Base-by-base conservation (phyloP, 2,113 vertebrate species). In the Campylomormyrus numenius region DNA sequence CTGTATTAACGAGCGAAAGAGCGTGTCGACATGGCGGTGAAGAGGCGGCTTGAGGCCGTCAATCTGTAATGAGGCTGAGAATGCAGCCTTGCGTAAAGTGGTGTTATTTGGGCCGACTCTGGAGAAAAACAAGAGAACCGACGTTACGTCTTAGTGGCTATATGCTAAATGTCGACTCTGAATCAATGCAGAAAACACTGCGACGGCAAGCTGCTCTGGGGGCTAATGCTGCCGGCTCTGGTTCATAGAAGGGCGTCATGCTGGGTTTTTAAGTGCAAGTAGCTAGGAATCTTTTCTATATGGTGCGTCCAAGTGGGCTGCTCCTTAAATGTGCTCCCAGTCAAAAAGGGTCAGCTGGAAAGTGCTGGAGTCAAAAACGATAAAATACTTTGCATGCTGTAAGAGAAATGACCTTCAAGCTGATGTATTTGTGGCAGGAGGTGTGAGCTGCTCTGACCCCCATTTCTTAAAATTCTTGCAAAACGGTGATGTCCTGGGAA, bases 1-100 rank as follows among this genome's bases (percentile, higher is more conserved):
- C 52, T 46, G 52, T 42, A 80, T 89, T 35, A 89, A 89, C 39
- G 52, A 89, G 66, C 46, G 66, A 88, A 89, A 77, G 45, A 89
- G 50, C 52, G 52, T 83, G 88, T 89, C 88, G 46, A 46, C 31
- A 77, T 19, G 9, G 48, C 15, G 35, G 70, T 83, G 48, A 42
- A 89, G 48, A 83, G 50, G 52, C 70, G 31, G 39, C 49, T 15
- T 50, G 10, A n/a, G n/a, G n/a, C 21, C 45, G 84, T 86, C 6
- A 5, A 50, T 86, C 48, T 46, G 48, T 86, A 86, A 86, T 86
- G 45, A 50, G 45, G 46, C 45, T 48, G 11, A 50, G 84, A 50
- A 50, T 45, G 84, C 84, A 48, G 24, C 4, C 48, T 45, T 86
- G 46, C n/a, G 45, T 50, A 86, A 48, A 86, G 84, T 27, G 45